Evolutionary conservation across 2,113 vertebrate genomes (phyloP).

Genomic region (Bambusicola thoracicus): DNA sequence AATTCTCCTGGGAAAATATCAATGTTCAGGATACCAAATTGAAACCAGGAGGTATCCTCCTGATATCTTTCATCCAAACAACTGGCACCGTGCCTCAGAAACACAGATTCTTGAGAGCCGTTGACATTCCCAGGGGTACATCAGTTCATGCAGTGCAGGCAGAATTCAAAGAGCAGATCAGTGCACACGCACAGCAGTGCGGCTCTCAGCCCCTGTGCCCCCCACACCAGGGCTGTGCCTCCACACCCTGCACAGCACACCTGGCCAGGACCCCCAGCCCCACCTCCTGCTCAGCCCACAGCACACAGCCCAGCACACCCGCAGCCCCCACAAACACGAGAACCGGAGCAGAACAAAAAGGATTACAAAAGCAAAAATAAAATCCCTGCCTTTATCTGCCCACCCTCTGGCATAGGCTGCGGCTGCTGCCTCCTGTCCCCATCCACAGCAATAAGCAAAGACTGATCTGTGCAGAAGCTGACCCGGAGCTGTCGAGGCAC

Average conservation of each 20-base stretch:
- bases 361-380: background rate
- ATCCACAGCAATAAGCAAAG: background rate
- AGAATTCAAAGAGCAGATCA: background rate
- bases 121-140: background rate
- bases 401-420: background rate
- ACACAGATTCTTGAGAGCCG: background rate
- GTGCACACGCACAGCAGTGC: background rate
- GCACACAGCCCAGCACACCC: background rate
- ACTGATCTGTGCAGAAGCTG: accelerated
- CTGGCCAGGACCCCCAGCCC: background rate
- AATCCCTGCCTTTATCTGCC: background rate
- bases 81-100: background rate
- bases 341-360: background rate
- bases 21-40: background rate
- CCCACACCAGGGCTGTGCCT: too few relatives aligned
- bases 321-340: background rate
- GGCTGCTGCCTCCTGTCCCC: too few relatives aligned
- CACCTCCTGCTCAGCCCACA: background rate
- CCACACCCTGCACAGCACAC: too few relatives aligned
- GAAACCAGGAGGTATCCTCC: background rate
- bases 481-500: too few relatives aligned
- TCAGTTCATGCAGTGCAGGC: background rate
- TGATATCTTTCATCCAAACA: background rate
- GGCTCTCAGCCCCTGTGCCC: background rate
- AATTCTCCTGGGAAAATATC: background rate